phyloP scores from a whole-genome alignment of 2,113 vertebrate species.

The Odontesthes bonariensis region DNA sequence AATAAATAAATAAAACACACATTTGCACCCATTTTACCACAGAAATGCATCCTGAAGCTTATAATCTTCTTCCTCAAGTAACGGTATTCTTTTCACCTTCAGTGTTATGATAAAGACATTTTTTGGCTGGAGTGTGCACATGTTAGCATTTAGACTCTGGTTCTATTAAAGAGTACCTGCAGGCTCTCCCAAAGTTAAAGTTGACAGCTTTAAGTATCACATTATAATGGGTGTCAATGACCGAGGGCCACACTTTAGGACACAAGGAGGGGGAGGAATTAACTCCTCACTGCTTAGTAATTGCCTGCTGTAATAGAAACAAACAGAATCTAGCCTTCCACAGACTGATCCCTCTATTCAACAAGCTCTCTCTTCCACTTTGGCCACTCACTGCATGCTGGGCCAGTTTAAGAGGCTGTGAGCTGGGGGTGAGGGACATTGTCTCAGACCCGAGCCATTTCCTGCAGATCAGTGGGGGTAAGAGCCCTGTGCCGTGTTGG shows the following conservation, averaged over 20 bases:
- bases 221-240: constrained; percentile 81
- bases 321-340: constrained; percentile 79
- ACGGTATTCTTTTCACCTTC: not conserved
- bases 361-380: constrained; percentile 70
- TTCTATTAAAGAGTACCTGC: constrained; percentile 53
- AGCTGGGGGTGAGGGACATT: constrained; percentile 81
- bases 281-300: constrained; percentile 80
- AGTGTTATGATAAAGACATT: constrained; percentile 2
- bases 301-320: constrained; percentile 81
- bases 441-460: constrained; percentile 83
- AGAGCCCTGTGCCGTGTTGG: constrained; percentile 77
- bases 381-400: constrained; percentile 80
- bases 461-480: constrained; percentile 84
- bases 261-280: constrained; percentile 67
- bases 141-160: constrained; percentile 50
- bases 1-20: constrained; percentile 5
- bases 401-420: constrained; percentile 77
- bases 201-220: constrained; percentile 71
- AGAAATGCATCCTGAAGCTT: not conserved
- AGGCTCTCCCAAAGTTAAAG: constrained; percentile 57
- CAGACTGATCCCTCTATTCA: constrained; percentile 79
- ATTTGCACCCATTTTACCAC: not conserved
- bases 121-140: constrained; percentile 18
- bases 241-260: constrained; percentile 77
- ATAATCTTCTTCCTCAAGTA: not conserved